Base-by-base conservation (phyloP, 2,797 vertebrate species). In the Intellagama lesueurii region DNA sequence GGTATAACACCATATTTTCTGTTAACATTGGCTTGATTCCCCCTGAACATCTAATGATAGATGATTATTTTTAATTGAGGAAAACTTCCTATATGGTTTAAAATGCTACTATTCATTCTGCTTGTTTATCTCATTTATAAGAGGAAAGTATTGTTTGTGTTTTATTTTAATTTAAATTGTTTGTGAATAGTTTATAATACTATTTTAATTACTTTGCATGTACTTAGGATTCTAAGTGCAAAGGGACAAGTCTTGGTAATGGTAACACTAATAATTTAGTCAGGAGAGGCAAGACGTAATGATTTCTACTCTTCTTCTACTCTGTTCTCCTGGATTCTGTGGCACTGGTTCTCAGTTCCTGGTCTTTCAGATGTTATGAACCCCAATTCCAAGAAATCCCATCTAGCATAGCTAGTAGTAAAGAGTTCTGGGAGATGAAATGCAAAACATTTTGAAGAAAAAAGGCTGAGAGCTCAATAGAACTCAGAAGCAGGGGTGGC, bases 81-180 rank as follows among this genome's bases (percentile, higher is more conserved):
- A 40, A 72, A 30, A 52, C 40, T 69, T 69, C 69, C 40, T 78
- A 9, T 32, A 86, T 14, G 70, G 68, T 80, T 70, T 69, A 87
- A 14, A 49, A 78, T 8, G 17, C 6, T 79, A 22, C 28, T 79
- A 69, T 69, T 87, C 80, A 69, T 44, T 66, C 68, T 68, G 32
- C 28, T 52, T 35, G 24, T 70, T 52, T 73, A 40, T 35, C 73
- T 24, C 40, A 30, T 86, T 76, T 86, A 60, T 76, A n/a, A 76
- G 56, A 66, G 60, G 28, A 68, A 72, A 32, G 14, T 17, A 4
- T 19, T 52, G 16, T 64, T 60, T 87, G 60, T 78, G 32, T 44
- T 16, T n/a, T 81, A 44, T 28, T 56, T 81, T 72, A 72, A 81
- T 81, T 87, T 80, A 72, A 81, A 81, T 81, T 87, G 26, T 35